These are phyloP conservation scores for Uropsilus gracilis DNA, from an alignment of 2,113 vertebrate genomes.

Conservation along the genomic window DNA sequence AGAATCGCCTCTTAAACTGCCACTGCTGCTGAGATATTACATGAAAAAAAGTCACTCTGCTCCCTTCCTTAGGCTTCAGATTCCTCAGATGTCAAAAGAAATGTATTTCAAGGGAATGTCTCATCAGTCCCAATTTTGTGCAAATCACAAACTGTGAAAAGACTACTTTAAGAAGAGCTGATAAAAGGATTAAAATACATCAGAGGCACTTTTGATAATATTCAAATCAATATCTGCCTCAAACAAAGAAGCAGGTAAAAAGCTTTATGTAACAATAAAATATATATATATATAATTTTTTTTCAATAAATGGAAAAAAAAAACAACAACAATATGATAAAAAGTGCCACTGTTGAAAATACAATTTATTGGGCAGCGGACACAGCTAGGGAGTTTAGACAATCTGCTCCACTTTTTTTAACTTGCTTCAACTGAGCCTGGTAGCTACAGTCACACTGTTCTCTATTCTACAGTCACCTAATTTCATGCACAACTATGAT, in stretches of 20 bases:
- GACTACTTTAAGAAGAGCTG: not conserved
- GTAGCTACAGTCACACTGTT: no score
- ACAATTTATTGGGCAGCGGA: not conserved
- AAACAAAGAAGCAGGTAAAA: no score
- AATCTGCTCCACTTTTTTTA: not conserved
- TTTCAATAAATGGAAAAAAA: no score
- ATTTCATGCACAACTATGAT: not conserved
- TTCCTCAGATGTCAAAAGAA: conserved; percentile 3
- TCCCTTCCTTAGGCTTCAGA: not conserved
- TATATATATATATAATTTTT: no score
- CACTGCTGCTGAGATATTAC: not conserved
- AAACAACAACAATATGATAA: no score
- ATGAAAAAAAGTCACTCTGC: not conserved
- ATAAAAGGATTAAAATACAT: not conserved
- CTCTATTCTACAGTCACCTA: not conserved
- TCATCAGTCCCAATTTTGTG: not conserved
- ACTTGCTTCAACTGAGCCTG: not conserved
- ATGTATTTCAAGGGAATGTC: not conserved
- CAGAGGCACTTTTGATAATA: not conserved
- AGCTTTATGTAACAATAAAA: no score
- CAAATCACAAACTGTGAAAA: not conserved
- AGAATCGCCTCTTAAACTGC: not conserved
- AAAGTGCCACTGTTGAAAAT: not conserved
- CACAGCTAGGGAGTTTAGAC: not conserved
- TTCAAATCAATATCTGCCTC: not conserved